Evolutionary conservation across 2,888 invertebrate species (phyloP).

Genomic region (Drosophila atripex): DNA sequence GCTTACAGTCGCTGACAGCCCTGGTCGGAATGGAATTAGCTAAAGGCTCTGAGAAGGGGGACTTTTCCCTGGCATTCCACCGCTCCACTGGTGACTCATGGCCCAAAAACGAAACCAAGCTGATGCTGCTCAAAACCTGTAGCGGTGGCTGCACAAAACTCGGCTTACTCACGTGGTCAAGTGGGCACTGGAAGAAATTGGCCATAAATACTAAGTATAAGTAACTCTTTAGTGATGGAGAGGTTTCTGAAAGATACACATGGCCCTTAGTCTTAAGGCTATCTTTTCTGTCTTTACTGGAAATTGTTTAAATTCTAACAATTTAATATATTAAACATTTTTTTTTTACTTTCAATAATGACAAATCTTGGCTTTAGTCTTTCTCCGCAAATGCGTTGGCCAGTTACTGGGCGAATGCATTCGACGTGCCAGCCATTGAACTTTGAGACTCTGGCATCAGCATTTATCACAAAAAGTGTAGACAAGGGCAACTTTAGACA

Average conservation of each 20-base stretch:
- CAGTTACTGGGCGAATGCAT: slow-evolving; percentile 46
- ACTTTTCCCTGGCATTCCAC: slow-evolving; percentile 59
- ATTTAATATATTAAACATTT: not conserved
- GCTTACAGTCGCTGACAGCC: slow-evolving; percentile 44
- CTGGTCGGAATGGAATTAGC: slow-evolving; percentile 35
- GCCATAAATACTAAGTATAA: not conserved
- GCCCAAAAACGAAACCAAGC: slow-evolving; percentile 40
- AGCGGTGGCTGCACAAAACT: slow-evolving; percentile 51
- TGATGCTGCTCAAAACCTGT: slow-evolving; percentile 68
- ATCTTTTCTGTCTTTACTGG: too few relatives aligned
- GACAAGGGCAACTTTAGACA: not conserved
- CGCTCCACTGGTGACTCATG: slow-evolving; percentile 49
- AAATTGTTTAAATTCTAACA: not conserved
- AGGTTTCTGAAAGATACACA: too few relatives aligned
- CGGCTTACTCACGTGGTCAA: slow-evolving; percentile 50
- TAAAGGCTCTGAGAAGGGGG: slow-evolving; percentile 11
- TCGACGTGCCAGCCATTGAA: slow-evolving; percentile 67
- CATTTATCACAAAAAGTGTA: slow-evolving; percentile 33
- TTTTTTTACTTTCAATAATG: not conserved
- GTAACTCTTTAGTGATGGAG: not conserved
- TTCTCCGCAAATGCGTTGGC: slow-evolving; percentile 9
- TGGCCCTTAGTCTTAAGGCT: too few relatives aligned
- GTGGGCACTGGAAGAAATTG: slow-evolving; percentile 6
- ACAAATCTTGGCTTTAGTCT: not conserved
- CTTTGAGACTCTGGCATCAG: slow-evolving; percentile 57